Conservation (phyloP, 2,797 vertebrate species). For the Leuciscus waleckii region DNA sequence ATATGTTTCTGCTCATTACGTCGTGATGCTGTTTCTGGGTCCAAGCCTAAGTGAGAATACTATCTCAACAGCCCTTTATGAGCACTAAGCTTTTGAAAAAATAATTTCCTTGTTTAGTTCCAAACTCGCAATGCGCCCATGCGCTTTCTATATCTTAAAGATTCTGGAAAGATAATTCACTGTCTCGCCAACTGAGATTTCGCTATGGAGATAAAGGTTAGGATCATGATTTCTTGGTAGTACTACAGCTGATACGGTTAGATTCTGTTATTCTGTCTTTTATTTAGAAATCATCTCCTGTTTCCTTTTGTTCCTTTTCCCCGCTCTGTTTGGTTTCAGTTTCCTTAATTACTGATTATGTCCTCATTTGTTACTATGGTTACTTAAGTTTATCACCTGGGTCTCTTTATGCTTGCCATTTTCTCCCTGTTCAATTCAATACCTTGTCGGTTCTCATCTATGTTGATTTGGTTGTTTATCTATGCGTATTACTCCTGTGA, state of each 20-base stretch:
- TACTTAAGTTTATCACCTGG: background rate
- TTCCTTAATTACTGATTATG: background rate
- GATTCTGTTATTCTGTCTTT: background rate
- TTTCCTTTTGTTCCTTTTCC: background rate
- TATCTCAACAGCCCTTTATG: background rate
- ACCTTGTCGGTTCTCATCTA: background rate
- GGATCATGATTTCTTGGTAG: background rate
- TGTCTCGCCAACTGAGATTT: conserved; percentile 12
- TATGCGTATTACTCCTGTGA: too few relatives aligned
- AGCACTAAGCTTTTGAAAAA: background rate
- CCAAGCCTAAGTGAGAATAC: conserved; percentile 1
- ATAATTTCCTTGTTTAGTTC: too few relatives aligned
- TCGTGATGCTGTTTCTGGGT: background rate
- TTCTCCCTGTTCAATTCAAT: too few relatives aligned
- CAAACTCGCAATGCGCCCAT: too few relatives aligned
- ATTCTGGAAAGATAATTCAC: background rate
- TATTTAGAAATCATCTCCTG: background rate
- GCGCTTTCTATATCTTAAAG: background rate
- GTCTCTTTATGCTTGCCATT: background rate
- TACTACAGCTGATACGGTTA: background rate
- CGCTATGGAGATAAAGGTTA: background rate
- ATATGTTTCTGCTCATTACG: background rate
- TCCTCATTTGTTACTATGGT: background rate
- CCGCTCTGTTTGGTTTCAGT: background rate
- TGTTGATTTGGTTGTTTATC: background rate